A percentile compares a stretch with the other conserved stretches of the same genome.
These are phyloP conservation scores for Bellardia bayeri DNA, from an alignment of 2,888 invertebrate genomes.

Conservation along the genomic window DNA sequence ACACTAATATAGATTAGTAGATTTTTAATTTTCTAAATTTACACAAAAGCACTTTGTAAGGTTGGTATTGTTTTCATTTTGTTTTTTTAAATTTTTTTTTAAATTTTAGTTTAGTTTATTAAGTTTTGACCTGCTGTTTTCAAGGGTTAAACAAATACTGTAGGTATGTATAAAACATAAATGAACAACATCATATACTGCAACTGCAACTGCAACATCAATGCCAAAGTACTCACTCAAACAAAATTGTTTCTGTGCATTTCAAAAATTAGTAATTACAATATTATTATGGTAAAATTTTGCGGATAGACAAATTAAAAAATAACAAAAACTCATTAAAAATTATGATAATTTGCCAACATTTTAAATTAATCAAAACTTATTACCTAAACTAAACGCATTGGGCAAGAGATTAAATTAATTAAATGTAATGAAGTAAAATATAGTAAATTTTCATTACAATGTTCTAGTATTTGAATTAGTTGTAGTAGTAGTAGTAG, in stretches of 20 bases:
- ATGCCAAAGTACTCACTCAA: background rate
- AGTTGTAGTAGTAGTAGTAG: background rate
- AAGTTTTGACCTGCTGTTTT: no score
- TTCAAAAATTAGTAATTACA: constrained; percentile 64
- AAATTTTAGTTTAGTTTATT: no score
- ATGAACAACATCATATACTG: background rate
- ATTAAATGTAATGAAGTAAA: constrained; percentile 61
- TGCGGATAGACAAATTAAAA: constrained; percentile 65
- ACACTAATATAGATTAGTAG: no score
- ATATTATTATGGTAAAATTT: constrained; percentile 61
- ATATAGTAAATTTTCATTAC: constrained; percentile 42
- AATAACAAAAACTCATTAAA: constrained; percentile 44
- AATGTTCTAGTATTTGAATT: background rate
- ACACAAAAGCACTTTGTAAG: no score
- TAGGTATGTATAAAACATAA: background rate
- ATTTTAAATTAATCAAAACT: constrained; percentile 67
- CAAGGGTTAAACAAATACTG: constrained; percentile 16
- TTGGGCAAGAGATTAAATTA: constrained; percentile 51
- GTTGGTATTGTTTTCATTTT: no score
- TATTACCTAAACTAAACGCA: constrained; percentile 49
- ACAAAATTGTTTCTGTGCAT: constrained; percentile 5
- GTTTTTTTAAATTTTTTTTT: no score
- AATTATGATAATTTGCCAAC: constrained; percentile 61
- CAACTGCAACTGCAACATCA: constrained; percentile 17
- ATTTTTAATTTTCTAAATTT: no score